Conservation (phyloP, 1,140 invertebrate species). For the Nasonia vitripennis region DNA sequence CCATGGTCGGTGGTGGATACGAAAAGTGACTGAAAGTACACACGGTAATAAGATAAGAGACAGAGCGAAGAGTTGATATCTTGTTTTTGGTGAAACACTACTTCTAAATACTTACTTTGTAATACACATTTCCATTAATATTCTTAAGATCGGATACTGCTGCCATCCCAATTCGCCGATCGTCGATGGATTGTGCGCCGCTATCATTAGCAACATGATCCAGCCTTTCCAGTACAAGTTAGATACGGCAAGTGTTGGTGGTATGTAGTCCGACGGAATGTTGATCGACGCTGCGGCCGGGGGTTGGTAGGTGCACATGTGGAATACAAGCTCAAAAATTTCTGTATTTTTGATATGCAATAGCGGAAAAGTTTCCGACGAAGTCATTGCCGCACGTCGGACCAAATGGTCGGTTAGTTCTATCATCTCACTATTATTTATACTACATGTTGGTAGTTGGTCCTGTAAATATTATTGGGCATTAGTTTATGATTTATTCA, state of each 20-base stretch:
- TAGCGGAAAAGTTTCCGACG: slow-evolving; percentile 80
- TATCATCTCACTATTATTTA: slow-evolving; percentile 87
- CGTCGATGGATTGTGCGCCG: slow-evolving; percentile 92
- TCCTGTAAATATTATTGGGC: not conserved
- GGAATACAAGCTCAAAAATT: slow-evolving; percentile 92
- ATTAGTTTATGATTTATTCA: not conserved
- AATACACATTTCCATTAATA: slow-evolving; percentile 97
- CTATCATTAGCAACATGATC: slow-evolving; percentile 91
- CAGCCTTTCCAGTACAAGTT: slow-evolving; percentile 96
- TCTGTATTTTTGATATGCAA: slow-evolving; percentile 88
- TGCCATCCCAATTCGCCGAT: slow-evolving; percentile 92
- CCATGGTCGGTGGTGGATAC: slow-evolving; percentile 85
- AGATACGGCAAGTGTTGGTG: slow-evolving; percentile 92
- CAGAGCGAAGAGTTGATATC: not conserved
- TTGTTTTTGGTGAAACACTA: not conserved
- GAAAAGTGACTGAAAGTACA: slow-evolving; percentile 78
- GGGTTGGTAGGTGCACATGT: slow-evolving; percentile 92
- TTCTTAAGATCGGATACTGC: slow-evolving; percentile 93
- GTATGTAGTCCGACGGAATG: slow-evolving; percentile 88
- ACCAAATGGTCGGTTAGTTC: slow-evolving; percentile 91
- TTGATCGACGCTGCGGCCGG: slow-evolving; percentile 92
- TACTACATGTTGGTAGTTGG: slow-evolving; percentile 68
- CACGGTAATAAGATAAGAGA: not conserved
- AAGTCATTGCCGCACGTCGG: slow-evolving; percentile 86
- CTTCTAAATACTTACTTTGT: slow-evolving; percentile 82